phyloP scores from a whole-genome alignment of 2,797 vertebrate species.

The Rhabdomys pumilio region DNA sequence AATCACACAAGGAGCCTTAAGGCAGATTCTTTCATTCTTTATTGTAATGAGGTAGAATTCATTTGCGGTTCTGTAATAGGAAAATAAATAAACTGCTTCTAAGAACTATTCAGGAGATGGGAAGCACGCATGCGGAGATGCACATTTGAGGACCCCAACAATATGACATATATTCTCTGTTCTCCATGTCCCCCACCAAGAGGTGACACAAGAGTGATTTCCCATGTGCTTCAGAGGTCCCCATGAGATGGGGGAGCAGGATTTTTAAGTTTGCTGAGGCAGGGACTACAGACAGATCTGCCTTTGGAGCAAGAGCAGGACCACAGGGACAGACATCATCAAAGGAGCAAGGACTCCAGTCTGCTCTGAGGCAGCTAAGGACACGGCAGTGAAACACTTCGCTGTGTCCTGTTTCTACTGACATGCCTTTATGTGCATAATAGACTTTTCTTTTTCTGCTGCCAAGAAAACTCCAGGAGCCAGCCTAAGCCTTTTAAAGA shows the following conservation, averaged over 20 bases:
- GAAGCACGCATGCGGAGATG: not conserved
- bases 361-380: not conserved
- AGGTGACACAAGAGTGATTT: not conserved
- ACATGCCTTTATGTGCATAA: not conserved
- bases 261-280: not conserved
- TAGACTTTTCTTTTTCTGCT: constrained; percentile 10
- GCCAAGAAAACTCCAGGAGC: constrained; percentile 65
- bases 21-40: not conserved
- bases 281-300: not conserved
- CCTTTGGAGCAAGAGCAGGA: not conserved
- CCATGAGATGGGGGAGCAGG: not conserved
- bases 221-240: too few species aligned
- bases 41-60: constrained; percentile 3
- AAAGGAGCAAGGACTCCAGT: not conserved
- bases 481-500: constrained; percentile 46
- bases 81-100: not conserved
- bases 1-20: not conserved
- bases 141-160: not conserved
- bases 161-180: not conserved
- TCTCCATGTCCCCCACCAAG: not conserved
- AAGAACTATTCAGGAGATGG: not conserved
- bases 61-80: not conserved
- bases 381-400: not conserved
- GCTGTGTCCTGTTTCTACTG: not conserved
- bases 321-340: not conserved